Percentiles rank a stretch among this genome's conserved stretches.
phyloP scores from a whole-genome alignment of 2,113 vertebrate species.

The Tetraodon nigroviridis region DNA sequence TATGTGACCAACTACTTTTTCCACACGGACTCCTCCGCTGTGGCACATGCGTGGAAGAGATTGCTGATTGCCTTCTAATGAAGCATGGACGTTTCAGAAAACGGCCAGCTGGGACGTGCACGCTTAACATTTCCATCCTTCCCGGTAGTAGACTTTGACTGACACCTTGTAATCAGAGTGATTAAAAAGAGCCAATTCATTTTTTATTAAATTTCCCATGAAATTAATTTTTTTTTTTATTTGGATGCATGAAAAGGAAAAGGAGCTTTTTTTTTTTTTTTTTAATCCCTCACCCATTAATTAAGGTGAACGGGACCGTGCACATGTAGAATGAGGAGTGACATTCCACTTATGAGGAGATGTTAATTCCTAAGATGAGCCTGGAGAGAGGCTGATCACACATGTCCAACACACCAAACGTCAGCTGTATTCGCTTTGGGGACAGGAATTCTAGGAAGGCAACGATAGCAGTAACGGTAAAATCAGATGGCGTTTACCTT shows the following conservation, averaged over 20 bases:
- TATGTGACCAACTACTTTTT: conserved; percentile 4
- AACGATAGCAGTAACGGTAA: too few species aligned
- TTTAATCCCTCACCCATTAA: conserved; percentile 1
- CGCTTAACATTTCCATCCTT: conserved; percentile 20
- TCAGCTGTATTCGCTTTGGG: not conserved
- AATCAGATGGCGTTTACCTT: too few species aligned
- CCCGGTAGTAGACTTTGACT: conserved; percentile 22
- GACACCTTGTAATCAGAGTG: conserved; percentile 28
- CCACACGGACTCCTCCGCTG: not conserved
- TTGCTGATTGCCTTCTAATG: conserved; percentile 31
- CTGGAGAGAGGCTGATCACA: conserved; percentile 26
- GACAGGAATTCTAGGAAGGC: too few species aligned
- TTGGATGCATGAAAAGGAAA: conserved; percentile 33
- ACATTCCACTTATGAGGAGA: conserved; percentile 58
- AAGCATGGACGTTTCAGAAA: conserved; percentile 48
- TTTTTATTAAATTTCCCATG: conserved; percentile 62
- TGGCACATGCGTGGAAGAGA: conserved; percentile 17
- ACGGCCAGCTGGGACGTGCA: conserved; percentile 37
- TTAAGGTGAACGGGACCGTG: conserved; percentile 9
- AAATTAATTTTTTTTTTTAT: conserved; percentile 64
- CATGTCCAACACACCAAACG: conserved; percentile 30
- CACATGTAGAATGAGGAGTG: conserved; percentile 43
- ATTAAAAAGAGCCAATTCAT: conserved; percentile 68
- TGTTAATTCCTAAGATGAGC: conserved; percentile 28
- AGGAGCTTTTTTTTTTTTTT: conserved; percentile 11